These are phyloP conservation scores for Chaetodon trifasciatus DNA, from an alignment of 2,797 vertebrate species.

Conservation along the genomic window DNA sequence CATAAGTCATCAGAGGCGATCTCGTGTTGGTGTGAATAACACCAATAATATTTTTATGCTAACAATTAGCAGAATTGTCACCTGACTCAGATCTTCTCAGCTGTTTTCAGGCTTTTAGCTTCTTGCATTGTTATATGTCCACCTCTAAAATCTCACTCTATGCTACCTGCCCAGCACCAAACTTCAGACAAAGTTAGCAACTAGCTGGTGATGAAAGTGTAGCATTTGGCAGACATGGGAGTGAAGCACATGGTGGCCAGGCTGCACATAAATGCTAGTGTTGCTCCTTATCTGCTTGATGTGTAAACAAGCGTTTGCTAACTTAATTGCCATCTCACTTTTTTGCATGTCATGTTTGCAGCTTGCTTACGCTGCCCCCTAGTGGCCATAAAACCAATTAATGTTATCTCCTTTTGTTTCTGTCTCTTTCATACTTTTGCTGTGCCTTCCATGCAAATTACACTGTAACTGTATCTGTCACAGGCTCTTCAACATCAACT, in stretches of 20 bases:
- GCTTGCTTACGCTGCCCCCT: background rate
- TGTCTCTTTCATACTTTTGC: background rate
- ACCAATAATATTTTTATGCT: background rate
- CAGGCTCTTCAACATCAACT: background rate
- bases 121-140: background rate
- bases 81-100: background rate
- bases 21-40: background rate
- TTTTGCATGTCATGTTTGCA: background rate
- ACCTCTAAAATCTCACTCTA: background rate
- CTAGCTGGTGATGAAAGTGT: background rate
- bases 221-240: background rate
- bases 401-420: background rate
- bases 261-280: too few relatives aligned
- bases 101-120: background rate
- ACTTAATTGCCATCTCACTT: background rate
- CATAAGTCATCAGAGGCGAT: slow-evolving; percentile 23
- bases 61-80: background rate
- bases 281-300: too few relatives aligned
- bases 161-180: background rate
- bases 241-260: too few relatives aligned
- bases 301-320: too few relatives aligned
- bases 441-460: background rate
- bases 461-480: background rate
- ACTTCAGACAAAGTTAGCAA: background rate
- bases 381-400: background rate